Base-by-base conservation (phyloP, 2,888 invertebrate genomes). In the Sphaerophoria taeniata region DNA sequence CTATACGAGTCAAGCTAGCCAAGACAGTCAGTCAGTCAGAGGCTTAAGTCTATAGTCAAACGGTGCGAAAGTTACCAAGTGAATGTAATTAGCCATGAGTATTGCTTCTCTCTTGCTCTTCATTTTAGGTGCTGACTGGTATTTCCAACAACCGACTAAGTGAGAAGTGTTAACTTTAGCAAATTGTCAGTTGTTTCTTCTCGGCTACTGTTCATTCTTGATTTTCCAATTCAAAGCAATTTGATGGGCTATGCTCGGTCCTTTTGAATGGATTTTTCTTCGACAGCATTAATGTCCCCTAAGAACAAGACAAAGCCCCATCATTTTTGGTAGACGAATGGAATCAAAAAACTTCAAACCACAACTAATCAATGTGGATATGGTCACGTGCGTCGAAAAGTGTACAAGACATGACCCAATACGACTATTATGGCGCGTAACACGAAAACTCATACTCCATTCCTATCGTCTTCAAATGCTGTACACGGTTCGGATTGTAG, bases 311-410 rank as follows among this genome's bases (percentile, higher is more conserved):
- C 3, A 14, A 45, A 60, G 31, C 2, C 6, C 33, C 63, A 47
- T 12, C 1, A 7, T 5, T n/a, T 4, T 1, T 33, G 61, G 5
- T 47, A 33, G 31, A 47, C 45, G 14, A n/a, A 51, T 49, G 11
- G n/a, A 65, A 43, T 6, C 16, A 33, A 36, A 16, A 55, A 80
- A 84, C 34, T 61, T 55, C 9, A 58, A 60, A 56, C 72, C 72
- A 65, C 51, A 60, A 16, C 80, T 43, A 85, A 85, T 85, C 81
- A 81, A 85, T 81, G 39, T 76, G 61, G 76, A 81, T 81, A 85
- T 76, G 85, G 81, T 85, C 81, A 85, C 85, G 85, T 72, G 63
- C 24, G 24, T 24, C 24, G 24, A 81, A 85, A 60, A 85, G 56
- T 73, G 58, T 69, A 58, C 24, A 24, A 76, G 71, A 80, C 75